Evolutionary conservation across 2,797 vertebrate species (phyloP), one percentile per base, ranked within the genome.

Genomic region (Lagocephalus sceleratus): DNA sequence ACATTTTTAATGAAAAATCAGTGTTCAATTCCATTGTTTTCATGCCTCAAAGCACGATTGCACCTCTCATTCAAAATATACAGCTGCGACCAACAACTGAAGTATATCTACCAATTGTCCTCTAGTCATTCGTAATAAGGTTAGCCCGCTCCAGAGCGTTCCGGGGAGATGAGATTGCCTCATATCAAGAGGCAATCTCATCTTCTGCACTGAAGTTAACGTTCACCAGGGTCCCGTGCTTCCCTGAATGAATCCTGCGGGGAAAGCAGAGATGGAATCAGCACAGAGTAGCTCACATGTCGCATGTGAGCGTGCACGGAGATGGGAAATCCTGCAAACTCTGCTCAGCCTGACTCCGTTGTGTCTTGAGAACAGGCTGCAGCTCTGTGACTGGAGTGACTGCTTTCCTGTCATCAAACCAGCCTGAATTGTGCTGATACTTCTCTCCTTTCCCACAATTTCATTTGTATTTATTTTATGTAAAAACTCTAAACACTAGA

Each of bases 181-280:
- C 64, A 75, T 79, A 72, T 74, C 57, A 65, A 78, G 73, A 82
- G 66, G 68, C 69, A 80, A 83, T 79, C 73, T 87, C 77, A 80
- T 84, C 79, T 67, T 49, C 76, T 55, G 77, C 62, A 61, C 65
- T 53, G 60, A 68, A 66, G 47, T 63, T 60, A 29, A 60, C n/a
- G 58, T 75, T 73, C 78, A 73, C 60, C 48, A 32, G 71, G 62
- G 70, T 44, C 62, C 58, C 47, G 39, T 50, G 62, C 57, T 42
- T 66, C 48, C 57, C 55, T 66, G 51, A 43, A 65, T 35, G 23
- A 52, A 67, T 61, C 51, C 68, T 39, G 67, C 63, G 43, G 71
- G 71, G 76, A 72, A 76, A 74, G 32, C 60, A 39, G 50, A 63
- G 52, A 60, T 14, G 40, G 66, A 69, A 58, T 54, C 20, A 73